Evolutionary conservation across 2,797 vertebrate genomes (phyloP).

Genomic region (Megaceryle alcyon): DNA sequence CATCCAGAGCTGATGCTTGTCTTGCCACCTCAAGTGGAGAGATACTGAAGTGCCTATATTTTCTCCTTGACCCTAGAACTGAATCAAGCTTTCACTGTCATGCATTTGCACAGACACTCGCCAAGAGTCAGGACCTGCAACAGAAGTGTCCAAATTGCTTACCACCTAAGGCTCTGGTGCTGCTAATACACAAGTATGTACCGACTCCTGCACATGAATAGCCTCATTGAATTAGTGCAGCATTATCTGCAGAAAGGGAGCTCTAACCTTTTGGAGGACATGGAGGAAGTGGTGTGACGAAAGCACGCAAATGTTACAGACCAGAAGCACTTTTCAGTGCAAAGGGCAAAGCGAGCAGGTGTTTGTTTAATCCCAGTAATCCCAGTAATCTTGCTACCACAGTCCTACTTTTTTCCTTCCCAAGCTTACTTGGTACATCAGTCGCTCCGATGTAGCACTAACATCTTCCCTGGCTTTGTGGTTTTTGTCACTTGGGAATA

Average conservation of each 20-base stretch:
- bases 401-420: background rate
- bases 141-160: background rate
- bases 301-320: background rate
- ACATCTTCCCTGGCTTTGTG: rapidly evolving
- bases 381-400: background rate
- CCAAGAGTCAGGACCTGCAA: background rate
- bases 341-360: background rate
- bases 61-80: background rate
- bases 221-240: background rate
- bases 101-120: background rate
- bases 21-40: background rate
- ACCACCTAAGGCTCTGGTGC: background rate
- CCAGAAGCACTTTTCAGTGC: background rate
- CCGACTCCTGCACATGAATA: background rate
- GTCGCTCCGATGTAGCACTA: background rate
- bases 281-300: background rate
- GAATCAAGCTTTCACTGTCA: background rate
- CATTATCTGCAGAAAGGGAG: background rate
- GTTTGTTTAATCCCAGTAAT: background rate
- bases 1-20: background rate
- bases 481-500: background rate
- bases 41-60: background rate
- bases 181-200: background rate
- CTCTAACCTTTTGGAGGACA: background rate
- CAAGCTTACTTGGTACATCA: background rate